Evolutionary conservation across 2,888 invertebrate genomes (phyloP), one percentile per base, ranked within the genome.

Genomic region (Meandrusa payeni): DNA sequence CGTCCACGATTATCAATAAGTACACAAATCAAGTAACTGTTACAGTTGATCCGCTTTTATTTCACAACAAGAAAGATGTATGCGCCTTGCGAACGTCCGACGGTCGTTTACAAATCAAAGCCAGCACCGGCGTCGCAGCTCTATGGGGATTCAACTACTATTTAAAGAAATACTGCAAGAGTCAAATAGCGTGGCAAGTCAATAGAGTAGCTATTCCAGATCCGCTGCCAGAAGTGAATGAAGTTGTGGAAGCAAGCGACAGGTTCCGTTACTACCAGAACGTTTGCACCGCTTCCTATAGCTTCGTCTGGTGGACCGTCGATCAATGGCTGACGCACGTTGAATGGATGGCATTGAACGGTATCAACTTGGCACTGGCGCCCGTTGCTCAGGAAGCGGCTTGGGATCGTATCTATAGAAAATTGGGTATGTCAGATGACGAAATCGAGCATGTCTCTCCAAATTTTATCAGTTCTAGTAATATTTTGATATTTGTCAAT

Each of bases 311-410:
- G 97, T 98, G 97, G 97, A 79, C 90, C 41, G 92, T 93, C 89
- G 50, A 69, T 0, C 88, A 94, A 41, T 99, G 98, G 98, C 91
- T 92, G 55, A 77, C 88, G 6, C 95, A 98, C 67, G 93, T 99
- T 17, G 96, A 97, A 71, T 98, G 98, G 98, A 97, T 98, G 95
- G 98, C 95, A 0, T 75, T 98, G 53, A 96, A 97, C 78, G 97
- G 97, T 0, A 95, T 98, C 51, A 97, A 97, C 71, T 77, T 98
- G 42, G 94, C 95, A 0, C 86, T 98, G 32, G 97, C 97, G 0
- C 97, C 97, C 50, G 91, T 92, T 13, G 96, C 93, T 0, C 97
- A 98, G 73, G 98, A 99, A 78, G 92, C 93, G 0, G 93, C 97
- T 23, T 98, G 97, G 96, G 76, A 90, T 27, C 90, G 91, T 56